Conservation (phyloP, 2,113 vertebrate genomes). For the Actenoides lindsayi region DNA sequence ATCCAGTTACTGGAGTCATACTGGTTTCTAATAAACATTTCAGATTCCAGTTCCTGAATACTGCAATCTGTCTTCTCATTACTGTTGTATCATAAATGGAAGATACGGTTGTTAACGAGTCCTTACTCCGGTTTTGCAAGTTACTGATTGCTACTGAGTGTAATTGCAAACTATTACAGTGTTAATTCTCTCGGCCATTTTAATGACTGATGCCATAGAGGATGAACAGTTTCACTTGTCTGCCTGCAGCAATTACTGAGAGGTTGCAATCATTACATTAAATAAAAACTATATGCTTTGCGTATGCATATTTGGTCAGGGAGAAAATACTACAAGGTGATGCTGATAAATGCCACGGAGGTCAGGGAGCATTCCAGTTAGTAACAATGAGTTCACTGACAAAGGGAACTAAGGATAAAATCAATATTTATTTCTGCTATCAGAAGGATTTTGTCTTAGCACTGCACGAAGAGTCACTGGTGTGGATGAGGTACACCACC, state of each 20-base stretch:
- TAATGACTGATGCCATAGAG: not conserved
- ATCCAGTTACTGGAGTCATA: not conserved
- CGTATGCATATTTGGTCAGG: not conserved
- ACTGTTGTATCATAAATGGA: not conserved
- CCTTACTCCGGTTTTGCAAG: not conserved
- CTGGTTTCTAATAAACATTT: not conserved
- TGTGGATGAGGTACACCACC: not conserved
- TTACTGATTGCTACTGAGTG: not conserved
- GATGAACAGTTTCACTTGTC: not conserved
- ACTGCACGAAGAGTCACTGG: not conserved
- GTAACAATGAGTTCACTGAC: not conserved
- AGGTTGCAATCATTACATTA: not conserved
- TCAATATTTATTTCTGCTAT: not conserved
- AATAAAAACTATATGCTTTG: not conserved
- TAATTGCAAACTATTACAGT: not conserved
- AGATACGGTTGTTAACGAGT: not conserved
- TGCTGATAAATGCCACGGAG: not conserved
- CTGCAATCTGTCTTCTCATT: not conserved
- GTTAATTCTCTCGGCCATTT: slow-evolving; percentile 3
- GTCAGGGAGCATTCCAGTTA: not conserved
- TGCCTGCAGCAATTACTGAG: not conserved
- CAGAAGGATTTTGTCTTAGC: not conserved
- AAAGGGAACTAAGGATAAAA: not conserved
- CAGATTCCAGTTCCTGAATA: not conserved
- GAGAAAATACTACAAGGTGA: not conserved